phyloP scores from a whole-genome alignment of 2,113 vertebrate species.

The Tachysurus fulvidraco region DNA sequence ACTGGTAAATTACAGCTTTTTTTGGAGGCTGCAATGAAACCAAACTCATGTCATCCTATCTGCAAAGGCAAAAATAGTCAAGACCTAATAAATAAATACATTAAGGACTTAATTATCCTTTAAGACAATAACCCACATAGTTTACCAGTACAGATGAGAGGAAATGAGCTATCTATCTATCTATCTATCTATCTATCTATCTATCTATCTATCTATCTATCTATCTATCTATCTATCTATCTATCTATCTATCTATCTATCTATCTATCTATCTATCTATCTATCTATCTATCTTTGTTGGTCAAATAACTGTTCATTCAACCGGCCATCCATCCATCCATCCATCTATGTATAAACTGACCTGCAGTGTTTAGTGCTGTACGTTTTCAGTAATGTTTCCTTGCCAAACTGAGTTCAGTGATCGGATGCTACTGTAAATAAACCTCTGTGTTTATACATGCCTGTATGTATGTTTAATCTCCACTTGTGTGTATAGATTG shows the following conservation, averaged over 20 bases:
- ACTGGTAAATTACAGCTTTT: background rate
- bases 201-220: background rate
- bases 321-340: background rate
- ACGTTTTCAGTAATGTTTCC: background rate
- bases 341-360: background rate
- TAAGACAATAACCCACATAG: background rate
- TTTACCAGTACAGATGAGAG: background rate
- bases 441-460: background rate
- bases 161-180: background rate
- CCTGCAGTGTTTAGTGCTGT: background rate
- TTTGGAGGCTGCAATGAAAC: background rate
- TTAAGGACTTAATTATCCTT: background rate
- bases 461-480: background rate
- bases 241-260: too few relatives aligned
- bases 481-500: background rate
- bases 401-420: background rate
- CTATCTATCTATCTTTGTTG: background rate
- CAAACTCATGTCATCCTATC: background rate
- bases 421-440: background rate
- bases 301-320: background rate
- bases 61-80: background rate
- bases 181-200: background rate
- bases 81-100: background rate
- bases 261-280: background rate
- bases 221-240: background rate